Conservation (phyloP, 1,140 invertebrate genomes). For the Temnothorax curvispinosus region DNA sequence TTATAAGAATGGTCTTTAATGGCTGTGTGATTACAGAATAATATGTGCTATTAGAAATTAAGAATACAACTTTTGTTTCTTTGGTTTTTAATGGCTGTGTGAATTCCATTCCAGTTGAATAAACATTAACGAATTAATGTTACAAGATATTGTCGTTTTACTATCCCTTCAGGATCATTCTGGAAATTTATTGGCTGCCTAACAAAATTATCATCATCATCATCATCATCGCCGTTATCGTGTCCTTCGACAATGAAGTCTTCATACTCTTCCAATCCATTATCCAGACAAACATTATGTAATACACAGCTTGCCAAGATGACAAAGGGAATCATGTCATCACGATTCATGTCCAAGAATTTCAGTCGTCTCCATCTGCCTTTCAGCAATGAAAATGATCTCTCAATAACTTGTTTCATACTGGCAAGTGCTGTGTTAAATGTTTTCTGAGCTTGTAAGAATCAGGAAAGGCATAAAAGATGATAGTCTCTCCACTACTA, state of each 20-base stretch:
- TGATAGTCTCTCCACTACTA: too few species aligned
- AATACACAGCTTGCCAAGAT: slow-evolving; percentile 18
- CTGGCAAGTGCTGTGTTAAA: slow-evolving; percentile 21
- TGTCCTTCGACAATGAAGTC: slow-evolving; percentile 4
- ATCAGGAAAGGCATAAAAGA: too few species aligned
- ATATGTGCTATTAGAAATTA: too few species aligned
- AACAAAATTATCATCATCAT: neutral
- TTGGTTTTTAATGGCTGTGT: too few species aligned
- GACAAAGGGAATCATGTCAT: slow-evolving; percentile 13
- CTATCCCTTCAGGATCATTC: neutral
- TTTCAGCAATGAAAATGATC: slow-evolving; percentile 26
- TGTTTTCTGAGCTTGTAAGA: neutral
- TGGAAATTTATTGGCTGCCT: neutral
- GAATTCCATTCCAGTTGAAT: too few species aligned
- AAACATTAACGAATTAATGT: neutral
- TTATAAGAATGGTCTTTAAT: too few species aligned
- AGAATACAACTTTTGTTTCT: too few species aligned
- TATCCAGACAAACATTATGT: slow-evolving; percentile 26
- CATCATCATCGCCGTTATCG: neutral
- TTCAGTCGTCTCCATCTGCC: slow-evolving; percentile 33
- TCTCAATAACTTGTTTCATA: slow-evolving; percentile 20
- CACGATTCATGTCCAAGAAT: slow-evolving; percentile 32
- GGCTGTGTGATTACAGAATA: too few species aligned
- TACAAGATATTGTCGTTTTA: neutral
- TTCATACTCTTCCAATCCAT: slow-evolving; percentile 10